phyloP scores from a whole-genome alignment of 2,113 vertebrate species.

The Psilopogon haemacephalus region DNA sequence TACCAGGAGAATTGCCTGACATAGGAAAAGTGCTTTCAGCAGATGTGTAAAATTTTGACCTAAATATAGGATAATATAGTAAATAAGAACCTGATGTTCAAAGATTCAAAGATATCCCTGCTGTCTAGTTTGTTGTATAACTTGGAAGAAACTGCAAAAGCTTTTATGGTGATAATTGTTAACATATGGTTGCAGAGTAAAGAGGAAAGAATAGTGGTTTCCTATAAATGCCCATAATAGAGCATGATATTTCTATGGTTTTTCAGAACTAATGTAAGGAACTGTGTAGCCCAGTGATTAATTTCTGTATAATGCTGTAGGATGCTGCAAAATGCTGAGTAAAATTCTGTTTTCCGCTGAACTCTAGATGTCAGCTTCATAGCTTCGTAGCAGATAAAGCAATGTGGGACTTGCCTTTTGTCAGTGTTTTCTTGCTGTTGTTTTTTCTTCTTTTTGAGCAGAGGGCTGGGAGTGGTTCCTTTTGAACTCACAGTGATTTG shows the following conservation, averaged over 20 bases:
- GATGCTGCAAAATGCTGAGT: background rate
- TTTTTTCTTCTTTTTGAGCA: background rate
- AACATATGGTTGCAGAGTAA: slow-evolving; percentile 6
- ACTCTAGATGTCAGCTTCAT: background rate
- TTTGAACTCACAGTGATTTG: background rate
- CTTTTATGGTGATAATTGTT: slow-evolving; percentile 30
- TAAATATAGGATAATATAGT: slow-evolving; percentile 4
- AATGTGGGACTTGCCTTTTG: background rate
- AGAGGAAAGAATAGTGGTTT: slow-evolving; percentile 3
- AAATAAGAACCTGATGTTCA: slow-evolving; percentile 38
- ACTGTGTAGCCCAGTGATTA: background rate
- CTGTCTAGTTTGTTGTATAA: slow-evolving; percentile 27
- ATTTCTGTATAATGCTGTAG: background rate
- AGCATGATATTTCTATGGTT: background rate
- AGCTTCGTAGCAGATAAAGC: background rate
- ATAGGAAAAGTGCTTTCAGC: background rate
- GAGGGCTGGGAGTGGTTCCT: background rate
- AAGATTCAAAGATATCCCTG: slow-evolving; percentile 2
- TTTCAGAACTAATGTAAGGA: background rate
- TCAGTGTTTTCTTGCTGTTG: background rate
- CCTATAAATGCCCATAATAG: background rate
- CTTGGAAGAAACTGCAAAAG: slow-evolving; percentile 26
- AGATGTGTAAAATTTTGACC: background rate
- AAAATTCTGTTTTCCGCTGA: background rate
- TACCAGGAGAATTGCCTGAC: background rate